phyloP scores from a whole-genome alignment of 2,797 vertebrate species.

The Chaunax sp. region DNA sequence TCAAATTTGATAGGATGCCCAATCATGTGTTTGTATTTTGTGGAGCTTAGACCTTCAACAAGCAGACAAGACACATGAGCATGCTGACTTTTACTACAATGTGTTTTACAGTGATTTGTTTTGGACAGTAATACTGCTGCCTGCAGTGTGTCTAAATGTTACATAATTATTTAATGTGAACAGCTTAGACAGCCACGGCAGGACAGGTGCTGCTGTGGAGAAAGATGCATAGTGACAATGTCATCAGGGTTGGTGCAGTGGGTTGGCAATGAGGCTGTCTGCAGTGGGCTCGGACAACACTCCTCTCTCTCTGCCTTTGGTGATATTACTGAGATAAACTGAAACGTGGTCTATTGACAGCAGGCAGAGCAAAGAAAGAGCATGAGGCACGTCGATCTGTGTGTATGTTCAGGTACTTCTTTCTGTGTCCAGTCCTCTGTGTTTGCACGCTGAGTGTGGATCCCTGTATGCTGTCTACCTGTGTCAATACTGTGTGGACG shows the following conservation, averaged over 20 bases:
- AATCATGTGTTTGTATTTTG: background rate
- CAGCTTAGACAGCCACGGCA: slow-evolving; percentile 31
- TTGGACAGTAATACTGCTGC: background rate
- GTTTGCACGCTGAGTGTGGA: slow-evolving; percentile 26
- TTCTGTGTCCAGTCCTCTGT: background rate
- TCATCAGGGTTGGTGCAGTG: slow-evolving; percentile 75
- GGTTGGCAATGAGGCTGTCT: slow-evolving; percentile 76
- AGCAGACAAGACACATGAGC: background rate
- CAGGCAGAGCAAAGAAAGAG: slow-evolving; percentile 36
- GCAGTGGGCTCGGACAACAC: slow-evolving; percentile 69
- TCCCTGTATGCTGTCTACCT: slow-evolving; percentile 8
- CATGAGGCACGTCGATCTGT: background rate
- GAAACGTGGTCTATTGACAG: slow-evolving; percentile 59
- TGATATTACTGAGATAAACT: slow-evolving; percentile 58
- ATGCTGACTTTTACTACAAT: background rate
- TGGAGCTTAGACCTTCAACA: no score
- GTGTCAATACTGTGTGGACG: slow-evolving; percentile 6
- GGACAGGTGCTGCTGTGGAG: slow-evolving; percentile 53
- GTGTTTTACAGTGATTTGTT: background rate
- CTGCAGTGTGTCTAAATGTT: slow-evolving; percentile 18
- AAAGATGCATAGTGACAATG: slow-evolving; percentile 77
- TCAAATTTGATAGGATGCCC: no score
- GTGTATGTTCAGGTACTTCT: background rate
- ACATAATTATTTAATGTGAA: slow-evolving; percentile 24
- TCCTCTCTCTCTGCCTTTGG: slow-evolving; percentile 60